phyloP scores from a whole-genome alignment of 35 echinoderm and acorn worm genomes.

The Diadema setosum region DNA sequence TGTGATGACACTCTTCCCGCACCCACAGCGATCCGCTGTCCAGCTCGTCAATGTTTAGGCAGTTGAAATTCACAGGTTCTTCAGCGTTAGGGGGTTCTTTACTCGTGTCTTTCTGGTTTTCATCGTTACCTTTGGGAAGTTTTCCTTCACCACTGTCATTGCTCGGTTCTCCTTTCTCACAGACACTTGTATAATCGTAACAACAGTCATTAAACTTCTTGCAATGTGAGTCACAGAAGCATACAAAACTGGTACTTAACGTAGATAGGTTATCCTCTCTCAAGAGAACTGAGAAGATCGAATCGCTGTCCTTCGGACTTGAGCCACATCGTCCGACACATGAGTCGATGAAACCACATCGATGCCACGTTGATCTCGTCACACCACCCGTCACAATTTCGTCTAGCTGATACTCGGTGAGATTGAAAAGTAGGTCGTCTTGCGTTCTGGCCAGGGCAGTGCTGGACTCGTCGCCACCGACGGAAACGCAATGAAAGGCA shows the following conservation, averaged over 20 bases:
- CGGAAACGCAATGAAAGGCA: too few relatives aligned
- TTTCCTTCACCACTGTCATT: too few relatives aligned
- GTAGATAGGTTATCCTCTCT: not conserved
- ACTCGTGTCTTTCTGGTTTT: too few relatives aligned
- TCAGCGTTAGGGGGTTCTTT: too few relatives aligned
- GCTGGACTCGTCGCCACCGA: too few relatives aligned
- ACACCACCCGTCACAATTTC: too few relatives aligned
- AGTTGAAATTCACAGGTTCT: too few relatives aligned
- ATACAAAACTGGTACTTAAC: not conserved
- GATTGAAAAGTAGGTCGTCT: too few relatives aligned
- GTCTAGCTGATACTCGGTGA: too few relatives aligned
- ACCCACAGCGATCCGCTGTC: slow-evolving; percentile 17
- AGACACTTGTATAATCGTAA: not conserved
- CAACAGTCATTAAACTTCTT: slow-evolving; percentile 7
- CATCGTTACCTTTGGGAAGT: too few relatives aligned
- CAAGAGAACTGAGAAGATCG: not conserved
- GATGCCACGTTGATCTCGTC: not conserved
- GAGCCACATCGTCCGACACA: not conserved
- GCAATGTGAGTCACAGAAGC: slow-evolving; percentile 34
- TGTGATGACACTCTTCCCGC: not conserved
- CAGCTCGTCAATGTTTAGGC: slow-evolving; percentile 48
- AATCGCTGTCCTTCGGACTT: not conserved
- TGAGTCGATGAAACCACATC: not conserved
- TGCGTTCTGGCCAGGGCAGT: too few relatives aligned
- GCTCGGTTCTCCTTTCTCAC: too few relatives aligned